phyloP scores from a whole-genome alignment of 2,888 invertebrate genomes.

The Nephrotoma appendiculata region DNA sequence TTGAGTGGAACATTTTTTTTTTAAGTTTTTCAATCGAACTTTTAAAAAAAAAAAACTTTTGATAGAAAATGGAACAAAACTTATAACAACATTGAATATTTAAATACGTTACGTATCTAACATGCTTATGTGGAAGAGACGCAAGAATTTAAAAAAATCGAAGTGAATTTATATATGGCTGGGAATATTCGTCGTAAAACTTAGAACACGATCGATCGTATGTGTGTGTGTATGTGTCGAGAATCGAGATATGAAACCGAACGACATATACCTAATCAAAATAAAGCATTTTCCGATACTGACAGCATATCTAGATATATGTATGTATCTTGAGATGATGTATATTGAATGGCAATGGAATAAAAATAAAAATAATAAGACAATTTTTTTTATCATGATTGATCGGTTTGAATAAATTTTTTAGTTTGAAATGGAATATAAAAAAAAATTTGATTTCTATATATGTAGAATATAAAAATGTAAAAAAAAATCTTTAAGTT shows the following conservation, averaged over 20 bases:
- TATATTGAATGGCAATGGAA: neutral
- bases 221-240: neutral
- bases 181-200: neutral
- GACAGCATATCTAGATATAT: neutral
- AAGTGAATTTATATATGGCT: neutral
- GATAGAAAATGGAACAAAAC: neutral
- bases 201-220: neutral
- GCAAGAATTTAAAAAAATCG: neutral
- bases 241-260: neutral
- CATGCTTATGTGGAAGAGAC: neutral
- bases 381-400: neutral
- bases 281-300: neutral
- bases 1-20: neutral
- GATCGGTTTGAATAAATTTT: neutral
- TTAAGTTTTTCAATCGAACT: neutral
- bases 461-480: neutral
- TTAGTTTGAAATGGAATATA: neutral
- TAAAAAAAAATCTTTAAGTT: neutral
- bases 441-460: neutral
- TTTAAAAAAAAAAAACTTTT: neutral
- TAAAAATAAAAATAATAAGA: neutral
- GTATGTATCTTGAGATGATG: neutral
- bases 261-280: neutral
- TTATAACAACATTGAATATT: neutral
- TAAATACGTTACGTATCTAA: neutral